These are phyloP conservation scores for Anniella stebbinsi DNA, from an alignment of 2,797 vertebrate genomes.

Conservation along the genomic window DNA sequence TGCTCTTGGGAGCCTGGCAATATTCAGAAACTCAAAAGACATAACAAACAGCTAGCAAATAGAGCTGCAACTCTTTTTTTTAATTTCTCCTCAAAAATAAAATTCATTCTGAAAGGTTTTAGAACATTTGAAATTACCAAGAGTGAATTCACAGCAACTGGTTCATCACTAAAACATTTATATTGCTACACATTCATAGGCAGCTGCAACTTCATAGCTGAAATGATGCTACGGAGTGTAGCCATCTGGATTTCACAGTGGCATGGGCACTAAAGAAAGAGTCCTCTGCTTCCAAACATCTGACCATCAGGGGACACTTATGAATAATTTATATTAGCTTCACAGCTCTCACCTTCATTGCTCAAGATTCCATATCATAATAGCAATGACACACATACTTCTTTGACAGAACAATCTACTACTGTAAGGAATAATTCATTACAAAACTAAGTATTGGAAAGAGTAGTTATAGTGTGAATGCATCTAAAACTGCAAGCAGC, in stretches of 20 bases:
- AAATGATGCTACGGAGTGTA: slow-evolving; percentile 2
- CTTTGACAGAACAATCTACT: neutral
- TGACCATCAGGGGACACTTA: neutral
- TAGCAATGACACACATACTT: neutral
- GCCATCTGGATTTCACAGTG: slow-evolving; percentile 12
- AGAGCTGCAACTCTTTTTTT: too few species aligned
- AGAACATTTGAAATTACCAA: slow-evolving; percentile 14
- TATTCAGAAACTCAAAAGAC: neutral
- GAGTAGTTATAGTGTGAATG: neutral
- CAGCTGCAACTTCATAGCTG: neutral
- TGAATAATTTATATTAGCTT: slow-evolving; percentile 6
- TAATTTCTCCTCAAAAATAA: neutral
- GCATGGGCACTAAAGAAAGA: neutral
- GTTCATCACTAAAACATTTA: slow-evolving; percentile 28
- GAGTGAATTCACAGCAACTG: neutral
- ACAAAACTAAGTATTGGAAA: neutral
- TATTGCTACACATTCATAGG: neutral
- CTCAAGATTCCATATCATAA: neutral
- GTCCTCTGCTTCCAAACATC: neutral
- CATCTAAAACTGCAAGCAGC: neutral
- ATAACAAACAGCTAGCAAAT: neutral
- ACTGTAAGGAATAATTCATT: slow-evolving; percentile 21
- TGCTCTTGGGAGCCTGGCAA: neutral
- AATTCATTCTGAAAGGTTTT: neutral
- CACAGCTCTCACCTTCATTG: neutral